A percentile compares a stretch with the other conserved stretches of the same genome.
phyloP scores from a whole-genome alignment of 2,797 vertebrate genomes.

The Pangasius sanitwongsei region DNA sequence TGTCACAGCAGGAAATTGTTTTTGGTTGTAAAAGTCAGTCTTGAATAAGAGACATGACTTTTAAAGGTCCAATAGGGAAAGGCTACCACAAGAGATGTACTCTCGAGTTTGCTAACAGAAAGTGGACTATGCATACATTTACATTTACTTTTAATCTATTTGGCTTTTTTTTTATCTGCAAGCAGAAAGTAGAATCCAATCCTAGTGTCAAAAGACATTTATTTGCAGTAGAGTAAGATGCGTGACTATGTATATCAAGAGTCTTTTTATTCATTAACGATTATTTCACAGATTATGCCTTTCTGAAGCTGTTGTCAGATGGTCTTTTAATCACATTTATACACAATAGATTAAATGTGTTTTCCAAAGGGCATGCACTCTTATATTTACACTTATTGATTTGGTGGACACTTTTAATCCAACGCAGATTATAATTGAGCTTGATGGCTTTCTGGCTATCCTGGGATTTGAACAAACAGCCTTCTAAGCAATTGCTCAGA shows the following conservation, averaged over 20 bases:
- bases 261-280: background rate
- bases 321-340: background rate
- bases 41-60: conserved; percentile 28
- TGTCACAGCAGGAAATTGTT: conserved; percentile 25
- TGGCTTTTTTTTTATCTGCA: background rate
- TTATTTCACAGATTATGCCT: background rate
- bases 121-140: background rate
- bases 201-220: background rate
- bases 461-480: background rate
- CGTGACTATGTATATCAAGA: background rate
- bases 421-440: conserved; percentile 6
- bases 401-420: background rate
- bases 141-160: background rate
- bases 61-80: background rate
- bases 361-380: background rate
- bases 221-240: no score
- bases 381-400: conserved; percentile 17
- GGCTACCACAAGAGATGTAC: background rate
- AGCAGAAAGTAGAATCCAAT: background rate
- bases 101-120: background rate
- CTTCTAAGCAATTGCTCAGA: background rate
- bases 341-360: background rate
- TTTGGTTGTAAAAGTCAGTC: conserved; percentile 20
- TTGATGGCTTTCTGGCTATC: conserved; percentile 2
- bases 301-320: background rate